Conservation (phyloP, 2,888 invertebrate genomes). For the Bimastos eiseni region DNA sequence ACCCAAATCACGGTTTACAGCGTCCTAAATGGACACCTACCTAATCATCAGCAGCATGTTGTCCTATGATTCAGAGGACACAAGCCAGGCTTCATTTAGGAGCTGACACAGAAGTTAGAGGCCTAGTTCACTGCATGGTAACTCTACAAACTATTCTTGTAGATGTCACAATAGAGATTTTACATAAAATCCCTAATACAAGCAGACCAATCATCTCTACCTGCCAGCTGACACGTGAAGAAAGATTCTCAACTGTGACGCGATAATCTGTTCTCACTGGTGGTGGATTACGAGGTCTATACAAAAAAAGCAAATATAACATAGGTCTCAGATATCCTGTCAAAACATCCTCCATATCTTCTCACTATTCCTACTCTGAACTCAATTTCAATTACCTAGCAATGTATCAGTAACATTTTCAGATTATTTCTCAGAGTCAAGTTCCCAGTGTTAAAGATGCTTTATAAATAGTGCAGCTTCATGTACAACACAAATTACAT, state of each 20-base stretch:
- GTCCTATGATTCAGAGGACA: neutral
- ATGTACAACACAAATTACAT: neutral
- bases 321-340: neutral
- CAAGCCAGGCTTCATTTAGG: neutral
- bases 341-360: neutral
- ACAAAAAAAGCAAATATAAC: neutral
- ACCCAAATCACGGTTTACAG: neutral
- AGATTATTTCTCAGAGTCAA: too few species aligned
- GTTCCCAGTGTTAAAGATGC: too few species aligned
- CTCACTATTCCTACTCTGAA: neutral
- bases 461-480: neutral
- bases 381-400: neutral
- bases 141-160: neutral
- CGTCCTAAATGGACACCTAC: neutral
- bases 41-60: neutral
- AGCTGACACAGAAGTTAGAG: neutral
- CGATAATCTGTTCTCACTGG: slow-evolving; percentile 93
- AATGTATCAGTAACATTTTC: neutral
- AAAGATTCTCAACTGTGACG: slow-evolving; percentile 93
- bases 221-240: slow-evolving; percentile 99
- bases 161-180: neutral
- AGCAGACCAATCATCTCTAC: slow-evolving; percentile 70
- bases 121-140: neutral
- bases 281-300: slow-evolving; percentile 65
- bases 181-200: neutral